These are phyloP conservation scores for Schizopygopsis pylzovi DNA, from an alignment of 2,797 vertebrate species.

Conservation along the genomic window DNA sequence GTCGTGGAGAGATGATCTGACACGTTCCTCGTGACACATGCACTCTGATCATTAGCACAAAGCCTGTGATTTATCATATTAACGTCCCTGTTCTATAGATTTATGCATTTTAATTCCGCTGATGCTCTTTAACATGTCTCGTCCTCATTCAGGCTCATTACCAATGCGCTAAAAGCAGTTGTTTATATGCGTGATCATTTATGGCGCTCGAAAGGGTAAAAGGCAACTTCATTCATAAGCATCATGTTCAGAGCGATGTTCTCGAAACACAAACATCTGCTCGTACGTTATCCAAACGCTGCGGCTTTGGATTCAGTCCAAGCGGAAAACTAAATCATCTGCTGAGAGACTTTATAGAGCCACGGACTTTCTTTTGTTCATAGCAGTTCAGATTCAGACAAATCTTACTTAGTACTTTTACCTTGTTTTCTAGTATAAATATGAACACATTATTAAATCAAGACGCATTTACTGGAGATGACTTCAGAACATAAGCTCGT, in stretches of 20 bases:
- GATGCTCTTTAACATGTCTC: constrained; percentile 44
- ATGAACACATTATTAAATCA: background rate
- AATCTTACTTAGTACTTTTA: too few relatives aligned
- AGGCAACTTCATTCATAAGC: constrained; percentile 33
- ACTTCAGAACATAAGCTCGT: too few relatives aligned
- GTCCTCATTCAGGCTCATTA: constrained; percentile 54
- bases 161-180: constrained; percentile 34
- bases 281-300: constrained; percentile 28
- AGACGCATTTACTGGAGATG: background rate
- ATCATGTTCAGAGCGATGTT: constrained; percentile 50
- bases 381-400: too few relatives aligned
- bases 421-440: background rate
- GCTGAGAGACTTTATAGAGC: background rate
- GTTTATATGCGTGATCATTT: constrained; percentile 57
- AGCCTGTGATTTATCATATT: constrained; percentile 55
- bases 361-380: background rate
- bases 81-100: constrained; percentile 54
- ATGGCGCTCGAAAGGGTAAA: constrained; percentile 31
- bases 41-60: constrained; percentile 37
- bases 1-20: background rate
- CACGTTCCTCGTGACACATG: background rate
- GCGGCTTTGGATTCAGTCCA: constrained; percentile 18
- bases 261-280: constrained; percentile 38
- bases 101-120: constrained; percentile 65
- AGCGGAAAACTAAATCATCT: constrained; percentile 8